Base-by-base conservation (phyloP, 2,888 invertebrate species). In the Acleris literana region DNA sequence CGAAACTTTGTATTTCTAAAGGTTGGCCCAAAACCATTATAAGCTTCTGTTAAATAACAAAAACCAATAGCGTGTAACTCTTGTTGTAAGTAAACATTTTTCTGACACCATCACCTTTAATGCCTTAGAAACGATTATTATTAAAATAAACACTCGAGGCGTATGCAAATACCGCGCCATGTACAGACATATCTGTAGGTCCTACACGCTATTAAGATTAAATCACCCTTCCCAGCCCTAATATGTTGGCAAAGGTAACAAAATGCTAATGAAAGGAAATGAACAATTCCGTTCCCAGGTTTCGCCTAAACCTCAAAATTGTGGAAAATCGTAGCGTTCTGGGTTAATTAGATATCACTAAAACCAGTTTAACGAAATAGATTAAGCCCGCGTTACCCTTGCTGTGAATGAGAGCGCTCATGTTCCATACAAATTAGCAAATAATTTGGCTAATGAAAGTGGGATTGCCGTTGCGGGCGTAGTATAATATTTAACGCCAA, bases 391-490 rank as follows among this genome's bases (percentile, higher is more conserved):
- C 70, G 73, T 76, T 80, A 78, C 83, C 82, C 74, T 80, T 78
- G 78, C 80, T 74, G 61, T 66, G 75, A 79, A 80, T 82, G 76
- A 77, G 75, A 77, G 80, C 74, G 81, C 83, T 76, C 79, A 80
- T 81, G 83, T 83, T 82, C 79, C 74, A 79, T 79, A 80, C 83
- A 86, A 90, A 89, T 89, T 87, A 87, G 83, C 87, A 81, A 88
- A 88, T 88, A 84, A 89, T 90, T 87, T 81, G 75, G 72, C 78
- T 85, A 88, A 87, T 87, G 82, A 84, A 86, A 84, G 83, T 83
- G 80, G 79, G 77, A 77, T 81, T 78, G 80, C 77, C 76, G 68
- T 72, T 70, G 71, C 70, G 69, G 74, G 74, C 75, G 73, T 78
- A 4, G 13, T 39, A 13, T 39, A 39, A 39, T 77, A 79, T 83